Evolutionary conservation across 2,797 vertebrate genomes (phyloP), one percentile per base, ranked within the genome.

Genomic region (Chanos chanos): DNA sequence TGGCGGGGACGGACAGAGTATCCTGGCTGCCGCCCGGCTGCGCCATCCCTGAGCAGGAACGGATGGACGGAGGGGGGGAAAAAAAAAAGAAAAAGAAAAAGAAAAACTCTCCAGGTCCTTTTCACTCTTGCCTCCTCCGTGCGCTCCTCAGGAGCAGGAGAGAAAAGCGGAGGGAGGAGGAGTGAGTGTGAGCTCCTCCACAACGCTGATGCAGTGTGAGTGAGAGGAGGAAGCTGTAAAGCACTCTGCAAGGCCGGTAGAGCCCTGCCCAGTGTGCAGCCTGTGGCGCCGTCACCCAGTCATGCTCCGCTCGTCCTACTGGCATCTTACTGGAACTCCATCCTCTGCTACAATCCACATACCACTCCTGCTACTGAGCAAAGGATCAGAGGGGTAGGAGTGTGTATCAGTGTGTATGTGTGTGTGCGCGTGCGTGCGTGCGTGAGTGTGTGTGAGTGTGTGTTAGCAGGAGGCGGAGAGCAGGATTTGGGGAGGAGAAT

Each of bases 1-100:
- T 93, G 68, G 92, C 90, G 30, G 94, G 89, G 74, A 95, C 89
- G 15, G 89, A 80, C 77, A 96, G 86, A 67, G 89, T 93, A 82
- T 95, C 93, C 6, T 90, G 89, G 83, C 92, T 86, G 87, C 83
- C 82, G 82, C 84, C 82, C 72, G 82, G 91, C 85, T 96, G 92
- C 87, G 94, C 93, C 95, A 99, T 98, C 15, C 5, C 40, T 36
- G 24, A 2, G 13, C 27, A 16, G 34, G 13, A 15, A 45, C 25
- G 33, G 30, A n/a, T n/a, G n/a, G n/a, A n/a, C n/a, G n/a, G n/a
- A n/a, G n/a, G n/a, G n/a, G n/a, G n/a, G n/a, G n/a, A n/a, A n/a
- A n/a, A n/a, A n/a, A n/a, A n/a, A n/a, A n/a, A n/a, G n/a, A n/a
- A n/a, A n/a, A n/a, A n/a, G n/a, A n/a, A n/a, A n/a, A n/a, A n/a